Conservation (phyloP, 2,888 invertebrate genomes). For the Stenodema calcarata region DNA sequence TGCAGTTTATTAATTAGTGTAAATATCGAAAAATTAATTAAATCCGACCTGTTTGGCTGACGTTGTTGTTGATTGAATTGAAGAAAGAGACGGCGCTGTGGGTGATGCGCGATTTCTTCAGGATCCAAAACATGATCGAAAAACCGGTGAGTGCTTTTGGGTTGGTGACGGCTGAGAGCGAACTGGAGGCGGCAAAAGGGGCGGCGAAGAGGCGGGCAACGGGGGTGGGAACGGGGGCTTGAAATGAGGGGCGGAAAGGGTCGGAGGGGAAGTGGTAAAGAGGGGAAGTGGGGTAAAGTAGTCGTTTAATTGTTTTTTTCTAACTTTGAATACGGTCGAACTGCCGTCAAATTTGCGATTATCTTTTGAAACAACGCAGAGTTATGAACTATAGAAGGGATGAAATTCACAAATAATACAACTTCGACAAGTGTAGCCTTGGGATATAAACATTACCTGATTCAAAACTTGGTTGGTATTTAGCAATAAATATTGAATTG, state of each 20-base stretch:
- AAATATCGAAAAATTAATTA: too few relatives aligned
- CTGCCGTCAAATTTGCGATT: too few relatives aligned
- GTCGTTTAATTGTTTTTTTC: too few relatives aligned
- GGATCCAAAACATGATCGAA: slow-evolving; percentile 57
- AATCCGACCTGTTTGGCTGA: slow-evolving; percentile 38
- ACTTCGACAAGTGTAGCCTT: too few relatives aligned
- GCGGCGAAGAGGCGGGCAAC: background rate
- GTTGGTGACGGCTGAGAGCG: background rate
- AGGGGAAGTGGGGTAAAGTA: background rate
- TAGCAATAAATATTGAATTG: too few relatives aligned
- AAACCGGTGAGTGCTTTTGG: background rate
- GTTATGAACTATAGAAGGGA: too few relatives aligned
- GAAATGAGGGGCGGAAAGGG: background rate
- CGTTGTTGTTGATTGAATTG: slow-evolving; percentile 56
- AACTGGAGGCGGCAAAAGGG: slow-evolving; percentile 14
- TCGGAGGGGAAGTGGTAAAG: background rate
- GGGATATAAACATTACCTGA: too few relatives aligned
- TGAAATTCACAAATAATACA: too few relatives aligned
- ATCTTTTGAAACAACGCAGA: too few relatives aligned
- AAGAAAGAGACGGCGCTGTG: slow-evolving; percentile 57
- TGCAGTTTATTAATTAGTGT: too few relatives aligned
- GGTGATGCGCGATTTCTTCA: slow-evolving; percentile 56
- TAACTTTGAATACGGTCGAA: too few relatives aligned
- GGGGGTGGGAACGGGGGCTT: background rate
- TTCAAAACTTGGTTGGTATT: too few relatives aligned